These are phyloP conservation scores for Metellina segmentata DNA, from an alignment of 2,888 invertebrate genomes.

Conservation along the genomic window DNA sequence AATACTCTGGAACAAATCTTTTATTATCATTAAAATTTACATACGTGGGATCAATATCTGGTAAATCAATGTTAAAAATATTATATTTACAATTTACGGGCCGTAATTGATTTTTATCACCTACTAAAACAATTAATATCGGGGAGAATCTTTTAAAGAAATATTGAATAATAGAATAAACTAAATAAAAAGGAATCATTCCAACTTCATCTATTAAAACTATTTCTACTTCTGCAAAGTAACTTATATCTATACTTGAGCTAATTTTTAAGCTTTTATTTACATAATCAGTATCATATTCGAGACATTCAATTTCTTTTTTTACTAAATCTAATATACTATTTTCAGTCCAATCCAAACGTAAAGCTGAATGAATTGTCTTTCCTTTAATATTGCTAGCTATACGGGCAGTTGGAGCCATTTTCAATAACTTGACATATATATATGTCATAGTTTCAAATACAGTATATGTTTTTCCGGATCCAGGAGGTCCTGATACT, in stretches of 20 bases:
- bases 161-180: conserved; percentile 16
- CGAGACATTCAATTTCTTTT: not conserved
- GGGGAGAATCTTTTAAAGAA: not conserved
- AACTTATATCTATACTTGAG: not conserved
- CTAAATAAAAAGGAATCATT: conserved; percentile 46
- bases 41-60: not conserved
- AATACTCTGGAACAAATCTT: conserved; percentile 17
- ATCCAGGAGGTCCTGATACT: conserved; percentile 18
- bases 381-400: conserved; percentile 18
- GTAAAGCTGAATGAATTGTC: conserved; percentile 24
- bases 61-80: conserved; percentile 14
- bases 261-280: not conserved
- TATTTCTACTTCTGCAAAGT: not conserved
- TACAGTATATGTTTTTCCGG: conserved; percentile 40
- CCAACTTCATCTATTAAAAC: conserved; percentile 46
- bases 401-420: conserved; percentile 28
- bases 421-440: conserved; percentile 2
- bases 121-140: conserved; percentile 13
- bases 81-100: conserved; percentile 35
- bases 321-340: not conserved
- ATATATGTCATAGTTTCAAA: conserved; percentile 9
- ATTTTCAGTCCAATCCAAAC: not conserved
- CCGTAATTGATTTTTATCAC: conserved; percentile 37
- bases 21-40: conserved; percentile 19
- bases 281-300: conserved; percentile 1